Evolutionary conservation across 2,888 invertebrate genomes (phyloP).

Genomic region (Dasysyrphus albostriatus): DNA sequence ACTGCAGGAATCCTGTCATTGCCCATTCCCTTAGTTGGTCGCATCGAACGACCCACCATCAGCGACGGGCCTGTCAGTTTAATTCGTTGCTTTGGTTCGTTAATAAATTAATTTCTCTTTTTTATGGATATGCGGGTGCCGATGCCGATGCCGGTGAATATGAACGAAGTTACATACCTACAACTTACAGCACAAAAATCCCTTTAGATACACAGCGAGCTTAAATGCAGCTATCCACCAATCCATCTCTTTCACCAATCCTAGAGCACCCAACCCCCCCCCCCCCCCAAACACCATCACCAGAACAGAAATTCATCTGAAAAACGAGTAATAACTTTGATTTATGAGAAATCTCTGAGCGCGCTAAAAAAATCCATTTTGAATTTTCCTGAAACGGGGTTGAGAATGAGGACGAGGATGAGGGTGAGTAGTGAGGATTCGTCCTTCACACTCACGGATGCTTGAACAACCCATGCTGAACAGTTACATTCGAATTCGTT

Average conservation of each 20-base stretch:
- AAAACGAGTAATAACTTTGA: constrained; percentile 72
- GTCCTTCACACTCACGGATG: constrained; percentile 1
- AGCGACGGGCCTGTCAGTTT: constrained; percentile 62
- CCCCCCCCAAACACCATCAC: background rate
- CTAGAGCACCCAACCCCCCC: too few relatives aligned
- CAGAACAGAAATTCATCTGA: constrained; percentile 59
- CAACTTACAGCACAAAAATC: constrained; percentile 1
- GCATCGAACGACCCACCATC: constrained; percentile 18
- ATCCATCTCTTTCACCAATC: constrained; percentile 38
- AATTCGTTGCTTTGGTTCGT: constrained; percentile 72
- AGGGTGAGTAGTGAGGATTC: background rate
- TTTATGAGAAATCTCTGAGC: constrained; percentile 64
- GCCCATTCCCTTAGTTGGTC: background rate
- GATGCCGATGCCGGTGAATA: constrained; percentile 32
- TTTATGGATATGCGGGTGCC: constrained; percentile 49
- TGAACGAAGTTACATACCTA: constrained; percentile 42
- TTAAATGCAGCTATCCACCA: constrained; percentile 69
- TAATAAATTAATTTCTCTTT: constrained; percentile 73
- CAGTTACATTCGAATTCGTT: constrained; percentile 63
- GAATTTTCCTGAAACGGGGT: constrained; percentile 43
- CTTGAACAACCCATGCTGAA: background rate
- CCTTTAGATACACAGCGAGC: constrained; percentile 32
- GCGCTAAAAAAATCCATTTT: constrained; percentile 58
- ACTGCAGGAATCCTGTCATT: constrained; percentile 52
- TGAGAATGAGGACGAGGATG: background rate